Conservation (phyloP, 1,140 invertebrate genomes). For the Heliconius eleuchia region DNA sequence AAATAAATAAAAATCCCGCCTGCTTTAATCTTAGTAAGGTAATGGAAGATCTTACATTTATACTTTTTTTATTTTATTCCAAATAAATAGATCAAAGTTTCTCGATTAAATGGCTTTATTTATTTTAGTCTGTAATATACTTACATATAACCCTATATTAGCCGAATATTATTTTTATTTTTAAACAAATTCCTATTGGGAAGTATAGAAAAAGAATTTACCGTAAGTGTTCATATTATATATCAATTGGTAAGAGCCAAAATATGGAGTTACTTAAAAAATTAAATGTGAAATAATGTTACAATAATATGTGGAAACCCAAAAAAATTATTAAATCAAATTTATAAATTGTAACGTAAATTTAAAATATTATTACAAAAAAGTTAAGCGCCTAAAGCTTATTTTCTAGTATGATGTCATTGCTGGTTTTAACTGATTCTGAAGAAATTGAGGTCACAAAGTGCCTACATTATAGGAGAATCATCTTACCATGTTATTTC, state of each 20-base stretch:
- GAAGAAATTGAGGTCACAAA: conserved; percentile 29
- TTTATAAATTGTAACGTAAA: too few relatives aligned
- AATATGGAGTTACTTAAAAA: too few relatives aligned
- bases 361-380: background rate
- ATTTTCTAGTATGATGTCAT: conserved; percentile 27
- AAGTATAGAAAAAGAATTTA: too few relatives aligned
- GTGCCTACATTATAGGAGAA: conserved; percentile 1
- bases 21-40: background rate
- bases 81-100: background rate
- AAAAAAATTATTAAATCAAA: too few relatives aligned
- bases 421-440: conserved; percentile 13
- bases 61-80: background rate
- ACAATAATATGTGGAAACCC: too few relatives aligned
- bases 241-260: too few relatives aligned
- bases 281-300: too few relatives aligned
- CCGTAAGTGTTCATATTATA: too few relatives aligned
- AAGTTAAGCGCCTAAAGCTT: background rate
- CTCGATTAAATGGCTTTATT: background rate
- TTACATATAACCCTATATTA: too few relatives aligned
- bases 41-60: background rate
- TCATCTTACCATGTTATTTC: background rate
- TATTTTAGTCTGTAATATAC: too few relatives aligned
- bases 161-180: too few relatives aligned
- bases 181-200: too few relatives aligned
- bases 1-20: conserved; percentile 8